Evolutionary conservation across 2,888 invertebrate genomes (phyloP), one percentile per base, ranked within the genome.

Genomic region (Drosophila pseudotakahashii): DNA sequence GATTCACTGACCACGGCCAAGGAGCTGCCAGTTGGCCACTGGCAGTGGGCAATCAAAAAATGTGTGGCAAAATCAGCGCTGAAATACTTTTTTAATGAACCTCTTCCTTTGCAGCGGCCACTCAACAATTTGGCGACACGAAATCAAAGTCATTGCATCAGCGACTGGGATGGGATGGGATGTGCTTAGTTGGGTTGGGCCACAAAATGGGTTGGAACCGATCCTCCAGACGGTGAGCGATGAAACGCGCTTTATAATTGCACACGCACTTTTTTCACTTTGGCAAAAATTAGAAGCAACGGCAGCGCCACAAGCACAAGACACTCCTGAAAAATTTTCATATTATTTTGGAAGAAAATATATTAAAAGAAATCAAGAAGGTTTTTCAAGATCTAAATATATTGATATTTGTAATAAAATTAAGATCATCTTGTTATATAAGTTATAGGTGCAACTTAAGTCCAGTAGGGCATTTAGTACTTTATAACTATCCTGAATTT

Each of bases 11-110:
- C 81, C 75, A 70, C 53, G 64, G 71, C 32, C 63, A 79, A 81
- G 70, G 68, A 53, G 64, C 55, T 51, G 57, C 32, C 79, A 16
- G 62, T 64, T 59, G 68, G 73, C 32, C 16, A 48, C 6, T 48
- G 58, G 55, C 53, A 57, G 37, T 58, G 58, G 58, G 58, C 89
- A 81, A 82, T 82, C 85, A 84, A 89, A 89, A 81, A 87, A 82
- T 82, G 85, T 82, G 89, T 82, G 89, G 89, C 89, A 78, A 82
- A 87, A 88, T 89, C 84, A 75, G 73, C 73, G 83, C 80, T 80
- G 87, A 86, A 85, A 85, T 85, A 89, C 89, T 85, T 88, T 88
- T 85, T 84, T 84, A 84, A 84, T 84, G 84, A 84, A 88, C 83
- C 87, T 89, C 89, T 84, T 89, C 82, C 89, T 88, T 76, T 85